phyloP scores from a whole-genome alignment of 1,140 invertebrate species.

The Chionoecetes opilio region DNA sequence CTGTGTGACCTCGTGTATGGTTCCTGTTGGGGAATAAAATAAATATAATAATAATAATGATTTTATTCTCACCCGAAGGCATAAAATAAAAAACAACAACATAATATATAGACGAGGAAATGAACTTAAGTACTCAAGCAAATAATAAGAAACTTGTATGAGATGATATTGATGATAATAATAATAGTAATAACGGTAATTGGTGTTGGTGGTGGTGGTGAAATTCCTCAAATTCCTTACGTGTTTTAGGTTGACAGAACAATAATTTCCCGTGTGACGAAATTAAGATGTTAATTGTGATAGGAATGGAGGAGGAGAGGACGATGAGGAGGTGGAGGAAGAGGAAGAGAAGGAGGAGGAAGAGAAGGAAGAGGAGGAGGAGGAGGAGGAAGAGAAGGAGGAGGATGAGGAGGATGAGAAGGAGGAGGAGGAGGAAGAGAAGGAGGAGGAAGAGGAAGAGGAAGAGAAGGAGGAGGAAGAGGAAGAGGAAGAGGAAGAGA shows the following conservation, averaged over 20 bases:
- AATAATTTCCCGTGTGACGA: background rate
- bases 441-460: background rate
- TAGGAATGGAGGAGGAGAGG: background rate
- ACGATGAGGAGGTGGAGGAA: background rate
- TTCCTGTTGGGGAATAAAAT: too few species aligned
- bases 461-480: background rate
- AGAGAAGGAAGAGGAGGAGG: too few species aligned
- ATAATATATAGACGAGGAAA: too few species aligned
- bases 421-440: too few species aligned
- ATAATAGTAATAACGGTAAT: conserved; percentile 25
- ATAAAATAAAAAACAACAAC: too few species aligned
- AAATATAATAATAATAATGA: too few species aligned
- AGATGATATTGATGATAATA: background rate
- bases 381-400: too few species aligned
- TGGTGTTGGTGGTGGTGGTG: background rate
- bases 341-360: background rate
- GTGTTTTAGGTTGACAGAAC: background rate
- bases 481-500: background rate
- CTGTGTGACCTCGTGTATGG: too few species aligned
- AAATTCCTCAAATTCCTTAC: background rate
- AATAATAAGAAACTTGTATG: too few species aligned
- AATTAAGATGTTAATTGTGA: background rate
- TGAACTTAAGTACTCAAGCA: too few species aligned
- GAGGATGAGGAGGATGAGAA: too few species aligned
- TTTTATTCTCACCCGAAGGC: too few species aligned